A percentile compares a stretch with the other conserved stretches of the same genome.
These are phyloP conservation scores for Micropterix aruncella DNA, from an alignment of 2,888 invertebrate genomes.

Conservation along the genomic window DNA sequence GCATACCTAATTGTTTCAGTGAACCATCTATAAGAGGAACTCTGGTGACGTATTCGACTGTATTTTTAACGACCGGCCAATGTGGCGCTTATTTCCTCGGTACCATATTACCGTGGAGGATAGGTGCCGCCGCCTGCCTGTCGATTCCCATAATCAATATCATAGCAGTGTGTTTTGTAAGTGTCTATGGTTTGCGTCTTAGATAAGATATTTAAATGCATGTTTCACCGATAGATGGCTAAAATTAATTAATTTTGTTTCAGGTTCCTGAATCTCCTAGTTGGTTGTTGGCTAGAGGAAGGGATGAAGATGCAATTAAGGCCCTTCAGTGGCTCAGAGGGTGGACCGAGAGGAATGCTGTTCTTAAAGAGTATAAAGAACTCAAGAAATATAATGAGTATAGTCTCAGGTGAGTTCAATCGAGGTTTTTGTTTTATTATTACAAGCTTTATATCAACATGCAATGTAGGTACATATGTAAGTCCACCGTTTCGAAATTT, in stretches of 20 bases:
- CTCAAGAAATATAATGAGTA: too few species aligned
- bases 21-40: slow-evolving; percentile 20
- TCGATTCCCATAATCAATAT: slow-evolving; percentile 19
- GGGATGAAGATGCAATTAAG: slow-evolving; percentile 18
- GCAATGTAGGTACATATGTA: too few species aligned
- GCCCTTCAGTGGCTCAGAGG: slow-evolving; percentile 23
- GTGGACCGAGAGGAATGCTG: slow-evolving; percentile 16
- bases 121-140: slow-evolving; percentile 18
- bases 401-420: too few species aligned
- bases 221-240: too few species aligned
- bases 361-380: slow-evolving; percentile 17
- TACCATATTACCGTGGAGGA: slow-evolving; percentile 19
- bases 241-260: too few species aligned
- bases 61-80: slow-evolving; percentile 18
- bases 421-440: too few species aligned
- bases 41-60: slow-evolving; percentile 18
- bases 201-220: not conserved
- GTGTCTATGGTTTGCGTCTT: too few species aligned
- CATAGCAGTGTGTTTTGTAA: slow-evolving; percentile 19
- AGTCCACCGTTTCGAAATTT: too few species aligned
- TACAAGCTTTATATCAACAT: too few species aligned
- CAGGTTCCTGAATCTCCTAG: slow-evolving; percentile 23
- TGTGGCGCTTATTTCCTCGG: slow-evolving; percentile 19
- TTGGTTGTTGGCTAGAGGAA: slow-evolving; percentile 21
- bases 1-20: slow-evolving; percentile 12